Conservation (phyloP, 2,113 vertebrate species). For the Alethe castanea region DNA sequence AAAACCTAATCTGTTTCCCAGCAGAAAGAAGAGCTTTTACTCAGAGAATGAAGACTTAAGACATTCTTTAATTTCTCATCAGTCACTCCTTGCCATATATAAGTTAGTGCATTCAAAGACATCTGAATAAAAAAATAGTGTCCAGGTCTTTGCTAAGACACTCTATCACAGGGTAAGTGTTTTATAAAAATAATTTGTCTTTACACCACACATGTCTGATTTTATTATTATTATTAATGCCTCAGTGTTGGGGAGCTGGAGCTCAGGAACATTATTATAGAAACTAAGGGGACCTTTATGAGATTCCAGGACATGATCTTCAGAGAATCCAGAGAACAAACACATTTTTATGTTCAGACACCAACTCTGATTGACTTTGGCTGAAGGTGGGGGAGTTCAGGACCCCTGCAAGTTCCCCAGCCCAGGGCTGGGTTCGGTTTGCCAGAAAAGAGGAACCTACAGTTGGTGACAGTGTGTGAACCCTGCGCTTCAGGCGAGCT, state of each 20-base stretch:
- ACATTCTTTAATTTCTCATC: not conserved
- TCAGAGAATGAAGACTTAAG: not conserved
- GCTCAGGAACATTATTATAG: not conserved
- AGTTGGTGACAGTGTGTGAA: not conserved
- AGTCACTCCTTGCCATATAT: not conserved
- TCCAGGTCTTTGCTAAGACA: not conserved
- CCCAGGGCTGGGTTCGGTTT: rapidly evolving
- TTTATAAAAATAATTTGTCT: not conserved
- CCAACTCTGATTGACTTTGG: not conserved
- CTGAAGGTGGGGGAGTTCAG: not conserved
- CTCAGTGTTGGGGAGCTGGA: not conserved
- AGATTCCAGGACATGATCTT: not conserved
- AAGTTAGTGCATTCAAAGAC: not conserved
- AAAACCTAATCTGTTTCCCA: not conserved
- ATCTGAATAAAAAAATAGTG: not conserved
- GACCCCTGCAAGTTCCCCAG: not conserved
- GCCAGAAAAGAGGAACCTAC: not conserved
- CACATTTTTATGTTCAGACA: not conserved
- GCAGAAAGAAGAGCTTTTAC: not conserved
- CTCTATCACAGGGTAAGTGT: not conserved
- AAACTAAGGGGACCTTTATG: not conserved
- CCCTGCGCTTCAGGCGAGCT: not conserved
- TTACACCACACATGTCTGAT: not conserved
- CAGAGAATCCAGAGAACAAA: not conserved
- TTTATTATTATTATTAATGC: not conserved